These are phyloP conservation scores for Delphinus delphis DNA, from an alignment of 2,113 vertebrate species.

Conservation along the genomic window DNA sequence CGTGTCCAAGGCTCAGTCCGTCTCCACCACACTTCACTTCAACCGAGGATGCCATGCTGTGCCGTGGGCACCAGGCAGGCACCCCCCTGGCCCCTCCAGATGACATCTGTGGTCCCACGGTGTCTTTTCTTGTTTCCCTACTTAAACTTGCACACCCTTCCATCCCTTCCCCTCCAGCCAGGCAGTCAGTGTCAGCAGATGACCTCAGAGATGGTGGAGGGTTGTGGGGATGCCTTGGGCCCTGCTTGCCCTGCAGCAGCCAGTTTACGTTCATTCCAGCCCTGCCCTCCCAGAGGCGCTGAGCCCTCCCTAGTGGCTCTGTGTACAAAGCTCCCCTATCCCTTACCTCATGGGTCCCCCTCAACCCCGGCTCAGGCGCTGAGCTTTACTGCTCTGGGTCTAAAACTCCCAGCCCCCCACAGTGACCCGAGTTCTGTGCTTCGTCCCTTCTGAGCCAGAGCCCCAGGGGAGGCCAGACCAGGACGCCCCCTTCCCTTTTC, in stretches of 20 bases:
- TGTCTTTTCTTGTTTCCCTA: not conserved
- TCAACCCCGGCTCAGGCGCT: fast-evolving
- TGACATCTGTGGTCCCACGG: not conserved
- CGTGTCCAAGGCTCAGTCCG: not conserved
- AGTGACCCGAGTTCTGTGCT: not conserved
- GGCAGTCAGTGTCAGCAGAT: not conserved
- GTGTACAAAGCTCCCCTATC: not conserved
- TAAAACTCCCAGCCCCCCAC: not conserved
- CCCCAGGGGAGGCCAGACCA: not conserved
- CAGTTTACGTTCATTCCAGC: not conserved
- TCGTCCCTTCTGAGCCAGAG: not conserved
- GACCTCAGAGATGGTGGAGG: not conserved
- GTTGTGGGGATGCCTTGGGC: not conserved
- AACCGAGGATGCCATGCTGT: not conserved
- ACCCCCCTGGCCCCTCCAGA: not conserved
- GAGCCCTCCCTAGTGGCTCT: not conserved
- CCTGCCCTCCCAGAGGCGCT: not conserved
- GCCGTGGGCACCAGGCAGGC: fast-evolving
- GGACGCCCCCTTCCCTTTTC: fast-evolving
- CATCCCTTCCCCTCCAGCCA: not conserved
- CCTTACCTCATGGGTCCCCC: not conserved
- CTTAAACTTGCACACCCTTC: not conserved
- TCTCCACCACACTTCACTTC: not conserved
- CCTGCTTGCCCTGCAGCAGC: not conserved
- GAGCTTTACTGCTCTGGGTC: not conserved